Percentiles rank a stretch among this genome's conserved stretches.
These are phyloP conservation scores for Drosophila chauvacae DNA, from an alignment of 1,140 invertebrate genomes.

Conservation along the genomic window DNA sequence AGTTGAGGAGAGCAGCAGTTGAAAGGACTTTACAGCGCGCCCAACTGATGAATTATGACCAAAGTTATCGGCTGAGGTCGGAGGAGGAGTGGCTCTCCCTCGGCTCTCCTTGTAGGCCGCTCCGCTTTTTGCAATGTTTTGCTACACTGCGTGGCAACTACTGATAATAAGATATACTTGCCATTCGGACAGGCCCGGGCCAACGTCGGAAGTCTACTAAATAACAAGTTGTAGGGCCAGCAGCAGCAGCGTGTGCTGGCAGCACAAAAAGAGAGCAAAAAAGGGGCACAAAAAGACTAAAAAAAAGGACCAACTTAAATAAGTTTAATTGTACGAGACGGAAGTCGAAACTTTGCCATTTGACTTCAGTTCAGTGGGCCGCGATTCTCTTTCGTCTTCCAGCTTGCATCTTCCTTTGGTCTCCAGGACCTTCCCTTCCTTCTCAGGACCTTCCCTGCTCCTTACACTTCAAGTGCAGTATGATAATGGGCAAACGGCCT, in stretches of 20 bases:
- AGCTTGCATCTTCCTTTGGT: not conserved
- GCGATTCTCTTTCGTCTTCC: not conserved
- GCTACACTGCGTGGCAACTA: slow-evolving; percentile 51
- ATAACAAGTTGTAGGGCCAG: slow-evolving; percentile 34
- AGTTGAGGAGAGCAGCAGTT: slow-evolving; percentile 64
- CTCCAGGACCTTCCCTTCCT: not conserved
- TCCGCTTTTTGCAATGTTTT: slow-evolving; percentile 39
- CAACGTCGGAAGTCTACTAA: slow-evolving; percentile 43
- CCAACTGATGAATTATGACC: slow-evolving; percentile 67
- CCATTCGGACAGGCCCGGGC: slow-evolving; percentile 32
- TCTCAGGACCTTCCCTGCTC: not conserved
- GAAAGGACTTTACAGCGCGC: slow-evolving; percentile 68
- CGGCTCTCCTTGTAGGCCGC: not conserved
- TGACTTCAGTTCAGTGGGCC: slow-evolving; percentile 1
- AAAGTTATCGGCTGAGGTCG: slow-evolving; percentile 63
- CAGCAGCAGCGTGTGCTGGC: slow-evolving; percentile 18
- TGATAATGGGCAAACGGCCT: not conserved
- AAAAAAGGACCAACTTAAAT: slow-evolving; percentile 48
- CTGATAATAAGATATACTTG: slow-evolving; percentile 66
- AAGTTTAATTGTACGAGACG: slow-evolving; percentile 63
- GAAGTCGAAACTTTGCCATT: slow-evolving; percentile 52
- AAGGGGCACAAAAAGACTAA: not conserved
- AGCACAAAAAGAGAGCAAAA: not conserved
- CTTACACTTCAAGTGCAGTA: not conserved
- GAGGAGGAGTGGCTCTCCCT: not conserved